Percentiles rank a stretch among this genome's conserved stretches.
These are phyloP conservation scores for Quadroppia sp. DNA, from an alignment of 2,888 invertebrate species.

Conservation along the genomic window DNA sequence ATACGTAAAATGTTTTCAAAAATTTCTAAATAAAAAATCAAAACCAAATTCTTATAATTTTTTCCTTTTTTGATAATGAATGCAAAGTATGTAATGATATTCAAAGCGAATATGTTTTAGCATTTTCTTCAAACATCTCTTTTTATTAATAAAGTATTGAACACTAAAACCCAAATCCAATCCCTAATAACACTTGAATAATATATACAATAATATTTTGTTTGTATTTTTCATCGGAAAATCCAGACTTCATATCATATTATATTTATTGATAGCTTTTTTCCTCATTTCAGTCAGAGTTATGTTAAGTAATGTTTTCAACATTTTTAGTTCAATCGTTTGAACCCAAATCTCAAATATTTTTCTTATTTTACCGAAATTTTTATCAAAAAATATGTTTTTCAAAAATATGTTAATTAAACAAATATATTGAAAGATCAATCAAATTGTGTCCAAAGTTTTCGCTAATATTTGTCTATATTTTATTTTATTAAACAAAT, in stretches of 20 bases:
- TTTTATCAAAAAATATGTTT: neutral
- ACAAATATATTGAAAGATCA: no score
- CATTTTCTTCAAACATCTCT: neutral
- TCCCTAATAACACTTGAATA: neutral
- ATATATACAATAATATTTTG: neutral
- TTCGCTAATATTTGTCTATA: no score
- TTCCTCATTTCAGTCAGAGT: constrained; percentile 10
- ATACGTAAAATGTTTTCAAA: no score
- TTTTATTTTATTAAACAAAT: no score
- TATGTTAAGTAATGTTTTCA: neutral
- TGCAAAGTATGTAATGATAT: no score
- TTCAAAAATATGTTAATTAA: no score
- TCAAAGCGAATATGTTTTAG: no score
- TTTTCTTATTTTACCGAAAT: neutral
- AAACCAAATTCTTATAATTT: no score
- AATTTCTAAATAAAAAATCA: no score
- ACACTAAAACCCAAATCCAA: constrained; percentile 7
- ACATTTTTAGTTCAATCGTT: constrained; percentile 22
- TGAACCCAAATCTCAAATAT: neutral
- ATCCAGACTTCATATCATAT: constrained; percentile 19
- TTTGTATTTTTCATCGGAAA: neutral
- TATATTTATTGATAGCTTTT: constrained; percentile 13
- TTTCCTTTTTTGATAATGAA: no score
- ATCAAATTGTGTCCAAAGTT: no score
- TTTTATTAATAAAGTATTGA: neutral